Evolutionary conservation across 2,888 invertebrate species (phyloP), one percentile per base, ranked within the genome.

Genomic region (Rhagonycha fulva): DNA sequence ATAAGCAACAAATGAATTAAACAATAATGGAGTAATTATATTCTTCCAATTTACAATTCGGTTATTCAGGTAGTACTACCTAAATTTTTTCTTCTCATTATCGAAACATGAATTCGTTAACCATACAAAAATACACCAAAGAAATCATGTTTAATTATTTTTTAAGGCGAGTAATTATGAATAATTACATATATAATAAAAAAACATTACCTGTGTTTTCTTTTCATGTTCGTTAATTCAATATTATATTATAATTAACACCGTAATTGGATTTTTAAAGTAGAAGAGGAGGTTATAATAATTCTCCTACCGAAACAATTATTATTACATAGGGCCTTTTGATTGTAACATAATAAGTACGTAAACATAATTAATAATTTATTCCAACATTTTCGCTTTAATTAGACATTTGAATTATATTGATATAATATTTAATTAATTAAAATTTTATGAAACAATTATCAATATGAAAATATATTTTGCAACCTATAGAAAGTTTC

Each of bases 131-230:
- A 76, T 77, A 78, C 78, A 78, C 66, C 71, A 28, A 76, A 66
- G 72, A 74, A 71, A 77, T 76, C 76, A 74, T 77, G 30, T 75
- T 80, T 77, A 80, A 79, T 79, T 78, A 73, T 72, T 68, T 32
- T 32, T 68, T 68, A 73, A 68, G 72, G 14, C 67, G 68, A 69
- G 78, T 80, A 80, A 80, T 80, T 79, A 80, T 71, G 75, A 78
- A 78, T 80, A 80, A 80, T 80, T 79, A 78, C 72, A 14, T 19
- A 66, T 69, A 72, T 76, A 78, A 79, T 78, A 77, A 75, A 79
- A 32, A 80, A 78, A 73, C 74, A 80, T 79, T 79, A 77, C 72
- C 61, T 74, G 62, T 72, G 76, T 67, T 77, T 78, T 72, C 71
- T 76, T 62, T 71, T 72, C 74, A 77, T 74, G 74, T 71, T 77